Conservation (phyloP, 2,113 vertebrate species). For the Ursus arctos region DNA sequence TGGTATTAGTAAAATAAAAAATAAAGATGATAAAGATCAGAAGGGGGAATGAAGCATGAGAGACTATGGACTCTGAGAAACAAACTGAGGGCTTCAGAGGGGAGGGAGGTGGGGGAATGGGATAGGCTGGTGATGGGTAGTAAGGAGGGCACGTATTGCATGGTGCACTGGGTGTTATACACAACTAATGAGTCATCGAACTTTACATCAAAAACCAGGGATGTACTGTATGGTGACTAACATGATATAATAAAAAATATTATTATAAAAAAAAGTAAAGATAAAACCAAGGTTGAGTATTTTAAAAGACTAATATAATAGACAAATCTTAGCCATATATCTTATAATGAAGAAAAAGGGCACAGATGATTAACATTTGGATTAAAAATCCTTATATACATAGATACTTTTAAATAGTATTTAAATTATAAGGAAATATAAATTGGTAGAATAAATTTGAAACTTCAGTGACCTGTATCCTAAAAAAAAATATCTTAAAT, state of each 20-base stretch:
- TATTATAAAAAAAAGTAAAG: neutral
- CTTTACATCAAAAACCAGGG: no score
- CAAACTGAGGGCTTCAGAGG: no score
- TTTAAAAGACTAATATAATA: neutral
- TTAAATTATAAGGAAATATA: neutral
- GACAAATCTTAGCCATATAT: neutral
- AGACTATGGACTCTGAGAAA: no score
- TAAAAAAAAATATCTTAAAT: neutral
- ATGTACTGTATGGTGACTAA: no score
- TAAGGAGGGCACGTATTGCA: no score
- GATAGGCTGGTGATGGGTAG: no score
- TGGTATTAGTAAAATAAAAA: neutral
- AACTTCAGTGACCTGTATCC: neutral
- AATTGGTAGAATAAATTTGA: neutral
- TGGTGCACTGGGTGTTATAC: no score
- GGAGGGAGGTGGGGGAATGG: no score
- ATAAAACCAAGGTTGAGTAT: neutral
- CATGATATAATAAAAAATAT: no score
- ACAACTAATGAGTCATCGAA: no score
- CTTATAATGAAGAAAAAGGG: neutral
- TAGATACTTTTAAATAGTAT: neutral
- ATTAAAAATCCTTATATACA: neutral
- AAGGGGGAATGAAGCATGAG: no score
- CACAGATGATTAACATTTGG: neutral
- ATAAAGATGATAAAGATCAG: neutral